phyloP scores from a whole-genome alignment of 2,797 vertebrate genomes.

The Lophius americanus region DNA sequence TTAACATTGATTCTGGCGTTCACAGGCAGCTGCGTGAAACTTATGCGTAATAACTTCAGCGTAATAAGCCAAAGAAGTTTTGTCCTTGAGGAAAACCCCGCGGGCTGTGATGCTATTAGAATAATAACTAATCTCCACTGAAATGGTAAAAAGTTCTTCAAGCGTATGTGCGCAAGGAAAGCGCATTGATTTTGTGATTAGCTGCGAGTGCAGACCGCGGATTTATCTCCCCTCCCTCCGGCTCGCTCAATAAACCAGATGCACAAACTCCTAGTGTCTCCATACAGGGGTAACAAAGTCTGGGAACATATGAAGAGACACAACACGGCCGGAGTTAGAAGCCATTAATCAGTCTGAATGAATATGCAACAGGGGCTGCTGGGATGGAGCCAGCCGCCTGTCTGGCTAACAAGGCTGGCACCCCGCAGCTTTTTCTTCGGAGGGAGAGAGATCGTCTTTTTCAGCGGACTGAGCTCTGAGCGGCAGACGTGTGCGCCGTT shows the following conservation, averaged over 20 bases:
- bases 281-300: constrained; percentile 24
- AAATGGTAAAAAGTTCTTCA: constrained; percentile 38
- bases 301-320: constrained; percentile 42
- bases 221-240: constrained; percentile 18
- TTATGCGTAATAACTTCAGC: constrained; percentile 28
- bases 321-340: constrained; percentile 51
- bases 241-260: constrained; percentile 49
- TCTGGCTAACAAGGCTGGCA: constrained; percentile 62
- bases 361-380: constrained; percentile 67
- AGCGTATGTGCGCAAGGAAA: constrained; percentile 42
- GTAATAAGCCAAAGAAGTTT: constrained; percentile 41
- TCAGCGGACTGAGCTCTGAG: constrained; percentile 55
- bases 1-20: constrained; percentile 8
- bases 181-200: constrained; percentile 58
- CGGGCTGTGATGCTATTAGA: constrained; percentile 40
- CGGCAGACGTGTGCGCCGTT: constrained; percentile 46
- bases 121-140: constrained; percentile 47
- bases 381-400: constrained; percentile 59
- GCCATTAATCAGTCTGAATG: constrained; percentile 70
- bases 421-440: constrained; percentile 59
- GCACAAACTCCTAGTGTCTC: constrained; percentile 18
- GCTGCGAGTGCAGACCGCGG: constrained; percentile 29
- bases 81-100: constrained; percentile 47
- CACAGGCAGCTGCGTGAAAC: constrained; percentile 40
- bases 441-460: constrained; percentile 47